phyloP scores from a whole-genome alignment of 1,140 invertebrate genomes.

The Neelides sp. region DNA sequence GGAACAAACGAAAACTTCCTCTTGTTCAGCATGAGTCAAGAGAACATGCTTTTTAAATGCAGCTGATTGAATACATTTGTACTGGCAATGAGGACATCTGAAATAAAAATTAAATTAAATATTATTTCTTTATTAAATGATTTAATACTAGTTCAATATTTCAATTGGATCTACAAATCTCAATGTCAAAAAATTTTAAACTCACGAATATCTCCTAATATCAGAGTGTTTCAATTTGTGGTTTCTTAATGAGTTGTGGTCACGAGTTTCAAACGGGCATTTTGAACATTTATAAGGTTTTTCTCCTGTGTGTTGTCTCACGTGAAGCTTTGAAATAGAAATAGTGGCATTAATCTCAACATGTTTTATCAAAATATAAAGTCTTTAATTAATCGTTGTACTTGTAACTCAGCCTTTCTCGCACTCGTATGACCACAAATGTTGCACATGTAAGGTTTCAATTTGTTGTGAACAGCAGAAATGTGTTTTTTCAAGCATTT shows the following conservation, averaged over 20 bases:
- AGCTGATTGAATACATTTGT: constrained; percentile 52
- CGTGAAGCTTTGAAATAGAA: constrained; percentile 47
- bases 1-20: constrained; percentile 45
- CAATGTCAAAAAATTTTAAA: neutral
- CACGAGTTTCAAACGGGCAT: constrained; percentile 60
- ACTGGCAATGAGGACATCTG: constrained; percentile 53
- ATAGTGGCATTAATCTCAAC: constrained; percentile 35
- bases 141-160: neutral
- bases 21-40: constrained; percentile 46
- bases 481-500: constrained; percentile 63
- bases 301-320: constrained; percentile 59
- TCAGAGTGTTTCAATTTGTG: constrained; percentile 66
- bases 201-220: constrained; percentile 41
- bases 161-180: neutral
- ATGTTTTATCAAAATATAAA: too few species aligned
- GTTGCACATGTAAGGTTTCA: constrained; percentile 60
- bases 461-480: constrained; percentile 60
- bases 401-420: constrained; percentile 44
- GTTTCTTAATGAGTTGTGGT: constrained; percentile 66
- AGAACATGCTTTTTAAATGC: constrained; percentile 53
- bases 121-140: neutral
- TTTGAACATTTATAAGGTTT: constrained; percentile 67
- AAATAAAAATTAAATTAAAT: constrained; percentile 36
- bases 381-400: constrained; percentile 23
- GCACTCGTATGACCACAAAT: constrained; percentile 60